Evolutionary conservation across 1,140 invertebrate genomes (phyloP), one percentile per base, ranked within the genome.

Genomic region (Euschistus heros): DNA sequence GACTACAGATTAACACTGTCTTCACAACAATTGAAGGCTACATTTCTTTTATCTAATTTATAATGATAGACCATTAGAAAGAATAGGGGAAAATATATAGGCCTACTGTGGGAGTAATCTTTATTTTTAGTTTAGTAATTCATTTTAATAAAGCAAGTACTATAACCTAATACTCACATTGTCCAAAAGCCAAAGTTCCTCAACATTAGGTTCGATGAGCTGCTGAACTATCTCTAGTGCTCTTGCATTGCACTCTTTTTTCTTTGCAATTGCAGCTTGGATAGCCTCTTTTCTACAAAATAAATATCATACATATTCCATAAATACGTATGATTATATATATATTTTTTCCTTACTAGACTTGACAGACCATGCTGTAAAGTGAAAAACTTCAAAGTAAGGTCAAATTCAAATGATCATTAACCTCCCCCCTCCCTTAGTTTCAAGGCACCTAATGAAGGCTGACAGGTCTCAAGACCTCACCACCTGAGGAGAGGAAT

Each of bases 201-300:
- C 67, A 42, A 82, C 73, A 22, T 72, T 60, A 15, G 77, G 75
- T 73, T 88, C 86, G 20, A 87, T 69, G 18, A 87, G 76, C 26
- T 74, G 74, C 70, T 84, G 80, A 0, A 89, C 86, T 68, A 87
- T 82, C 33, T 70, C 67, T 68, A 85, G 78, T n/a, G 86, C 86
- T 73, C 77, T 79, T 7, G 78, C 75, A 68, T 86, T 83, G 50
- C 83, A 85, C 72, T 84, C 78, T 50, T 80, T 81, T 73, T 87
- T 87, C 68, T 85, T 87, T 46, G 78, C 71, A 26, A 87, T 76
- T 13, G 82, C 80, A 67, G 79, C 73, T 61, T 81, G 76, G 46
- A 86, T 75, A 73, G 85, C 80, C 70, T 84, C 79, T 65, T 82
- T 81, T 15, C 79, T 80, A 62, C 60, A 75, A 74, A 63, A 63